phyloP scores from a whole-genome alignment of 2,888 invertebrate genomes.

The Aplocera efformata region DNA sequence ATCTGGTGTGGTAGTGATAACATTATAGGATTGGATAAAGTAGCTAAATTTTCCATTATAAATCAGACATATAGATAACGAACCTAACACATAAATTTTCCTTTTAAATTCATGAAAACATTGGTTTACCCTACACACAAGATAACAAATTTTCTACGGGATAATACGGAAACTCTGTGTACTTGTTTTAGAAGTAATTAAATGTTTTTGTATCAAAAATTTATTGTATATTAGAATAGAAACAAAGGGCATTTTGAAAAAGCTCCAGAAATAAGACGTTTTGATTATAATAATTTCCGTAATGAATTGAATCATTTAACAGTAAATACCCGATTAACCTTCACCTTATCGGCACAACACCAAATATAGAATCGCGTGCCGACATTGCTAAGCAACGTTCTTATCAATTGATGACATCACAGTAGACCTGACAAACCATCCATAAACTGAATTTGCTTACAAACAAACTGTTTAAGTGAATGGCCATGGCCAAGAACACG shows the following conservation, averaged over 20 bases:
- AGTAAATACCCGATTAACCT: conserved; percentile 49
- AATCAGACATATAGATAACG: conserved; percentile 36
- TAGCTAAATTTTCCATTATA: conserved; percentile 55
- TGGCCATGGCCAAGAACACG: not conserved
- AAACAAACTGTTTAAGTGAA: conserved; percentile 19
- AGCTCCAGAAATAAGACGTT: not conserved
- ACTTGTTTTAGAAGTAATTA: too few species aligned
- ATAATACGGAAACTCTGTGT: too few species aligned
- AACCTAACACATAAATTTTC: conserved; percentile 17
- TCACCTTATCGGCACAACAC: conserved; percentile 57
- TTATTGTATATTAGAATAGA: too few species aligned
- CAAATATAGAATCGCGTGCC: conserved; percentile 50
- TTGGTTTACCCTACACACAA: too few species aligned
- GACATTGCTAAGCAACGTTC: conserved; percentile 32
- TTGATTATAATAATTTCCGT: conserved; percentile 6
- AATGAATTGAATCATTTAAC: conserved; percentile 16
- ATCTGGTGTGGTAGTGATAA: conserved; percentile 43
- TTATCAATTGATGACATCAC: conserved; percentile 43
- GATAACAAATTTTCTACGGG: conserved; percentile 3
- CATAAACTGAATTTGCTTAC: conserved; percentile 14
- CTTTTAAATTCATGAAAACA: conserved; percentile 1
- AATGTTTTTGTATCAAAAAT: too few species aligned
- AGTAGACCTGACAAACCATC: conserved; percentile 7
- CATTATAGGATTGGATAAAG: conserved; percentile 41
- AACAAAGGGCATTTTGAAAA: too few species aligned